phyloP scores from a whole-genome alignment of 2,113 vertebrate genomes.

The Suncus etruscus region DNA sequence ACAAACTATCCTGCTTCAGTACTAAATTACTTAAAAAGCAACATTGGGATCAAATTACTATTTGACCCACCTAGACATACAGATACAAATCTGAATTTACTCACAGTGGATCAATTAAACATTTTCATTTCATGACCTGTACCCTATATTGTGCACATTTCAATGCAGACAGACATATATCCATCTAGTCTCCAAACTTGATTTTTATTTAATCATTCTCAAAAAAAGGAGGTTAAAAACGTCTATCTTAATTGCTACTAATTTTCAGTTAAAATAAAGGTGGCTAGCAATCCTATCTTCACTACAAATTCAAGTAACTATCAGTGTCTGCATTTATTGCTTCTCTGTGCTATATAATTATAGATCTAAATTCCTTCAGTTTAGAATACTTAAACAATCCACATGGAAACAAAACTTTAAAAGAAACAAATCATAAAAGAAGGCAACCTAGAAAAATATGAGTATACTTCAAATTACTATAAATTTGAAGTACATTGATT shows the following conservation, averaged over 20 bases:
- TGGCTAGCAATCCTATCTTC: background rate
- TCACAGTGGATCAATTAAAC: conserved; percentile 61
- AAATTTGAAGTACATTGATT: conserved; percentile 86
- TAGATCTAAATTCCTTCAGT: conserved; percentile 39
- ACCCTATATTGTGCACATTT: conserved; percentile 52
- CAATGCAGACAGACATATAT: conserved; percentile 31
- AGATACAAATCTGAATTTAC: conserved; percentile 64
- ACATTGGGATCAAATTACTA: conserved; percentile 68
- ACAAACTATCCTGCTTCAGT: conserved; percentile 27
- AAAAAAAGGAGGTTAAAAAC: conserved; percentile 68
- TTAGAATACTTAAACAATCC: conserved; percentile 4
- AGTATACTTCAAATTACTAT: conserved; percentile 84
- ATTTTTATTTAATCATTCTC: conserved; percentile 67
- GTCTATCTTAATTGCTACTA: conserved; percentile 35
- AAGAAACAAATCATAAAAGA: conserved; percentile 60
- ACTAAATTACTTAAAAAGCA: conserved; percentile 76
- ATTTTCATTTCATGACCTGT: conserved; percentile 15
- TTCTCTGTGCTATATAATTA: conserved; percentile 51
- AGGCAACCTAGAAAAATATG: conserved; percentile 74
- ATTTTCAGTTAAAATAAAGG: conserved; percentile 59
- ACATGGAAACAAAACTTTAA: conserved; percentile 45
- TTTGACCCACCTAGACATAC: conserved; percentile 69
- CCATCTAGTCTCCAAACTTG: conserved; percentile 11
- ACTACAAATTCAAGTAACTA: conserved; percentile 51
- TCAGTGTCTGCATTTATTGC: conserved; percentile 44